Evolutionary conservation across 1,140 invertebrate genomes (phyloP), one percentile per base, ranked within the genome.

Genomic region (Pachypeltis micranthus): DNA sequence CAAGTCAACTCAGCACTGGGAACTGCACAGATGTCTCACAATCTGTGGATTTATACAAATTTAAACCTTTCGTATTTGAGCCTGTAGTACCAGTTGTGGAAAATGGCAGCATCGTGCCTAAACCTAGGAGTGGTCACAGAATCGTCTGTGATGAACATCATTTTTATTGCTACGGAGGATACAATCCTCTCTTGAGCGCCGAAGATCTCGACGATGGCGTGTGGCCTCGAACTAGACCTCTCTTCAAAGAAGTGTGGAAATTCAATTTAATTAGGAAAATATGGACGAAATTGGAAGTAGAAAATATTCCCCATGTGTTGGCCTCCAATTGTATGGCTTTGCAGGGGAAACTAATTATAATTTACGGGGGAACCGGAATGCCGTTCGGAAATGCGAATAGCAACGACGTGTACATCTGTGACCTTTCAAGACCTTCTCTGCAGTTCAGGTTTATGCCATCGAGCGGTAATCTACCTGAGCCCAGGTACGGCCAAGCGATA

Each of bases 171-270:
- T 88, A 90, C 69, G 91, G 91, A 3, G 91, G 91, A 1, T 94
- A 88, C 68, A 93, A 91, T 76, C 88, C 88, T 0, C 10, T 14
- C 4, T n/a, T 58, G 2, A 14, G 4, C 25, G 25, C 2, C 23
- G 23, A 55, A 26, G 14, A 47, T 25, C 4, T 12, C 25, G 34
- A 65, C 54, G 24, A 83, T 61, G 73, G 76, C 19, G 72, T 70
- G 2, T 84, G 81, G 80, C 71, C 70, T 1, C 70, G 77, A 25
- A 78, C 76, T 10, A 81, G 78, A 59, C 83, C 87, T 0, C 73
- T 93, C 1, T 91, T 92, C 70, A 85, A 85, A 74, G 90, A 93
- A 77, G 74, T 94, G 0, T 93, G 90, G 90, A 83, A 82, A 68
- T 93, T 84, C 72, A 89, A 88, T 72, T 81, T 90, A 68, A 79